phyloP scores from a whole-genome alignment of 2,113 vertebrate species.

The Alosa alosa region DNA sequence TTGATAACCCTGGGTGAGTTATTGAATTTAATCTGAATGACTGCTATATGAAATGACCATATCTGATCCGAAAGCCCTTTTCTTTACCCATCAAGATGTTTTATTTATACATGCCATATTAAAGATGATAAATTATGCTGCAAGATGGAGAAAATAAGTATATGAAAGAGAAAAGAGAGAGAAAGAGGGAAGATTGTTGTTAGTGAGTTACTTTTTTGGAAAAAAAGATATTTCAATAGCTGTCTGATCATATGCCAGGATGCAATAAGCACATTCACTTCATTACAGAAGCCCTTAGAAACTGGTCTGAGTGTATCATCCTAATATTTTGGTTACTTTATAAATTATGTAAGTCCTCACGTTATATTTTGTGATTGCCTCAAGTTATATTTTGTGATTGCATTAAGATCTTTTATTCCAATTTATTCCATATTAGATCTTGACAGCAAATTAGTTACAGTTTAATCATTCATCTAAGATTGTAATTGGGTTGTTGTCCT shows the following conservation, averaged over 20 bases:
- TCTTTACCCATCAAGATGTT: neutral
- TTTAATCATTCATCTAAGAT: neutral
- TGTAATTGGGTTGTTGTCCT: neutral
- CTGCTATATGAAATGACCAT: neutral
- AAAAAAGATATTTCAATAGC: neutral
- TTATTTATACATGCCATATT: neutral
- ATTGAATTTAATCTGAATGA: neutral
- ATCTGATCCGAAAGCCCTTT: neutral
- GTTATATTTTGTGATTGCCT: too few species aligned
- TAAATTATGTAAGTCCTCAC: too few species aligned
- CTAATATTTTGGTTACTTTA: too few species aligned
- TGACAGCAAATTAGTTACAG: neutral
- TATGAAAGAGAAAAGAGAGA: neutral
- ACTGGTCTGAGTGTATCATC: neutral
- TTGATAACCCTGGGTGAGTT: neutral
- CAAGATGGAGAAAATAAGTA: neutral
- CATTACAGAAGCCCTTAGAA: neutral
- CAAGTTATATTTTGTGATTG: too few species aligned
- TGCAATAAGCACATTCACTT: neutral
- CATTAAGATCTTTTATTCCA: neutral
- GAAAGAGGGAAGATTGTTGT: neutral
- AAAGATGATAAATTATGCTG: neutral
- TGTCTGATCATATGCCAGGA: neutral
- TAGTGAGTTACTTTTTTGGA: neutral
- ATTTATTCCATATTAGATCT: neutral